A percentile compares a stretch with the other conserved stretches of the same genome.
These are phyloP conservation scores for Barbus barbus DNA, from an alignment of 2,113 vertebrate species.

Conservation along the genomic window DNA sequence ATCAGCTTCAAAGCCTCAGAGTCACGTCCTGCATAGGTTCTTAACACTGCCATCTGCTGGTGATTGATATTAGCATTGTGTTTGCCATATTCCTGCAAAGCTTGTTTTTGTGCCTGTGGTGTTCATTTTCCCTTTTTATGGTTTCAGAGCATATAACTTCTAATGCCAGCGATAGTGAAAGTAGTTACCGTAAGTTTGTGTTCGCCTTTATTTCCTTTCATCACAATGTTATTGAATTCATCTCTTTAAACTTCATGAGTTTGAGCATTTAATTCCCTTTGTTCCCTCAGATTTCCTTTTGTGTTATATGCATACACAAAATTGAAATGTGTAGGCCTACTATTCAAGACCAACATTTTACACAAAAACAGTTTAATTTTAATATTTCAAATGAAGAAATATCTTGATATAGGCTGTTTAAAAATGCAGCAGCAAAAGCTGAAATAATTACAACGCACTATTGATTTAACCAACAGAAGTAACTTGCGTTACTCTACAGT, in stretches of 20 bases:
- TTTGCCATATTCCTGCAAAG: slow-evolving; percentile 39
- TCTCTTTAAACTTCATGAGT: background rate
- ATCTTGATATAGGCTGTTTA: background rate
- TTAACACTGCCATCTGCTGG: slow-evolving; percentile 63
- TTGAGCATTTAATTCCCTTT: background rate
- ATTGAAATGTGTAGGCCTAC: background rate
- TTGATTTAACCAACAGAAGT: background rate
- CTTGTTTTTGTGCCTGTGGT: slow-evolving; percentile 65
- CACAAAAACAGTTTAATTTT: background rate
- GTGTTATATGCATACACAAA: background rate
- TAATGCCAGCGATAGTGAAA: slow-evolving; percentile 99
- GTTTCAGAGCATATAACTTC: slow-evolving; percentile 98
- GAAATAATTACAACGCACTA: background rate
- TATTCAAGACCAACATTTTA: background rate
- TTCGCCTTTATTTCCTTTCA: slow-evolving; percentile 61
- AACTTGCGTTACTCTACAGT: background rate
- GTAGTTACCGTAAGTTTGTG: slow-evolving; percentile 96
- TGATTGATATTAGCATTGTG: slow-evolving; percentile 12
- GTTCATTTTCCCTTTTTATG: slow-evolving; percentile 85
- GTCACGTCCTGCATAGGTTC: slow-evolving; percentile 2
- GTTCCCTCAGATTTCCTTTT: background rate
- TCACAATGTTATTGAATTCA: slow-evolving; percentile 38
- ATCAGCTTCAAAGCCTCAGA: background rate
- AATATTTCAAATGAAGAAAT: background rate
- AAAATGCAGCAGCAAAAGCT: background rate